Evolutionary conservation across 2,888 invertebrate genomes (phyloP).

Genomic region (Trachelus stipa): DNA sequence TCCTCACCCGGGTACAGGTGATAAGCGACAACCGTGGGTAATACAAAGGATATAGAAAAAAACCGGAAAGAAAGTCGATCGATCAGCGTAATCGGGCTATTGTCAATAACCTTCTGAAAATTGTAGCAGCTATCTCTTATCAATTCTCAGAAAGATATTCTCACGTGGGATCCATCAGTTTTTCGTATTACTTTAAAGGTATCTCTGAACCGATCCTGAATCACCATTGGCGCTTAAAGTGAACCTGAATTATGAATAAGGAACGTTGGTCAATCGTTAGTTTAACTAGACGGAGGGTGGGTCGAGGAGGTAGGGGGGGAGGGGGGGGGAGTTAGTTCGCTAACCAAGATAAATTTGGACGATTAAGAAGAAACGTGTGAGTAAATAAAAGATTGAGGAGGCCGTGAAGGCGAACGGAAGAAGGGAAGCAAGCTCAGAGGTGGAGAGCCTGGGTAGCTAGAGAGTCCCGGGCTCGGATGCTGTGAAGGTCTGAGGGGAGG

Average conservation of each 20-base stretch:
- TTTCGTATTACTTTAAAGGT: not conserved
- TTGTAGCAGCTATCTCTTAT: not conserved
- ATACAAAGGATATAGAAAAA: not conserved
- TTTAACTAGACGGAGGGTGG: not conserved
- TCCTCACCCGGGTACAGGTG: not conserved
- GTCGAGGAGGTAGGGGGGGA: not conserved
- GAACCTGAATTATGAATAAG: not conserved
- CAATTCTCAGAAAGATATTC: not conserved
- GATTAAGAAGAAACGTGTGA: conserved; percentile 38
- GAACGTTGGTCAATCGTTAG: conserved; percentile 13
- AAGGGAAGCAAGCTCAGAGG: conserved; percentile 13
- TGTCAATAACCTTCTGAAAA: not conserved
- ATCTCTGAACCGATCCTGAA: not conserved
- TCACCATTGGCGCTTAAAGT: not conserved
- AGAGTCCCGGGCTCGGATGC: conserved; percentile 15
- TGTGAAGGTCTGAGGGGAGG: conserved; percentile 10
- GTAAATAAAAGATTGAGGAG: conserved; percentile 59
- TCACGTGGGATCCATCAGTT: not conserved
- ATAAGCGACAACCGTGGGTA: not conserved
- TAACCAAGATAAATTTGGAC: conserved; percentile 54
- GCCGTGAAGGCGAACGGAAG: conserved; percentile 9
- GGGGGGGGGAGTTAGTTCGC: conserved; percentile 24
- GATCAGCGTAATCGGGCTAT: not conserved
- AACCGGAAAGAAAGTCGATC: not conserved
- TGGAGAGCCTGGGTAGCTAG: not conserved